These are phyloP conservation scores for Anas acuta DNA, from an alignment of 2,797 vertebrate genomes.

Conservation along the genomic window DNA sequence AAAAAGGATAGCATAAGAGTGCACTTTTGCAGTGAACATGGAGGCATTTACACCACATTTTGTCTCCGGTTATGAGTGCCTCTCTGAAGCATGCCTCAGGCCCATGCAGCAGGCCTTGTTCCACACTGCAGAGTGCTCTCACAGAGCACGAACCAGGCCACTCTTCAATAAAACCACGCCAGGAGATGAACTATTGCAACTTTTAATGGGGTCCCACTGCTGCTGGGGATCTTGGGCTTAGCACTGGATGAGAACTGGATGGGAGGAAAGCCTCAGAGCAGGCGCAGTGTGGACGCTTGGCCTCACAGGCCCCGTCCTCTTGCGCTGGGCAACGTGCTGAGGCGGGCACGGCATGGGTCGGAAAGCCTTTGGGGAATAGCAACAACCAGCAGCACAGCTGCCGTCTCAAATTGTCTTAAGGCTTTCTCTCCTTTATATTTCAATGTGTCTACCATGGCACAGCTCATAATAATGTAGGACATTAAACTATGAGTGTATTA, in stretches of 20 bases:
- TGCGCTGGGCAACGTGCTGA: neutral
- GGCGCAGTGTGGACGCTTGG: rapidly evolving
- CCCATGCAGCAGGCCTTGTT: neutral
- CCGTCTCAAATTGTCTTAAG: neutral
- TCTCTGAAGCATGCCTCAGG: neutral
- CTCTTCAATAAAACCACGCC: neutral
- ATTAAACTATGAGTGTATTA: neutral
- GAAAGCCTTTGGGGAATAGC: neutral
- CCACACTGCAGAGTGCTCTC: neutral
- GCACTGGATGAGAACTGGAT: neutral
- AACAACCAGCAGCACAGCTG: neutral
- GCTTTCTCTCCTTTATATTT: neutral
- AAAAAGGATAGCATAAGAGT: rapidly evolving
- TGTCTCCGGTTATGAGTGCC: neutral
- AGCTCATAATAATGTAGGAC: neutral
- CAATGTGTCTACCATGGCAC: neutral
- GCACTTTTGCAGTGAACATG: neutral
- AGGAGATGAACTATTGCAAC: neutral
- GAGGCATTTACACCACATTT: neutral
- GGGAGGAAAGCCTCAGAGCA: neutral
- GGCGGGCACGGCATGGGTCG: neutral
- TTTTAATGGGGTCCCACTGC: neutral
- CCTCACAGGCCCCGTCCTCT: neutral
- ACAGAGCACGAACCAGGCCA: neutral
- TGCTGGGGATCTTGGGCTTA: no score